Percentiles rank a stretch among this genome's conserved stretches.
These are phyloP conservation scores for Hypotaenidia okinawae DNA, from an alignment of 2,797 vertebrate genomes.

Conservation along the genomic window DNA sequence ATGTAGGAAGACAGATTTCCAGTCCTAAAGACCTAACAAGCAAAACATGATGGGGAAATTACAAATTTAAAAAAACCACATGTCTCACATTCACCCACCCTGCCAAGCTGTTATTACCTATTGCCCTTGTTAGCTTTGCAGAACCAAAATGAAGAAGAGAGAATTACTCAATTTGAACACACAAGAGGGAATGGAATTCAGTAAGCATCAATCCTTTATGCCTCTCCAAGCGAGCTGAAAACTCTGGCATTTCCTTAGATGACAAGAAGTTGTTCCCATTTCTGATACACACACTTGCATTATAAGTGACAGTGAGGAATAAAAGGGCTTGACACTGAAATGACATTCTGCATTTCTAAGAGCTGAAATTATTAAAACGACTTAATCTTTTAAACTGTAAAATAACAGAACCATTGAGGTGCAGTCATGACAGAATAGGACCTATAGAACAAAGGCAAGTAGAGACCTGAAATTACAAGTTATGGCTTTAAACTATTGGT, in stretches of 20 bases:
- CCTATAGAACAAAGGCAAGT: neutral
- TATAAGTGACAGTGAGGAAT: neutral
- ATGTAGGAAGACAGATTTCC: neutral
- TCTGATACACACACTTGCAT: neutral
- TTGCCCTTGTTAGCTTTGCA: neutral
- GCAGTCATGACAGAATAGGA: neutral
- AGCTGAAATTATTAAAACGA: neutral
- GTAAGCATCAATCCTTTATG: fast-evolving
- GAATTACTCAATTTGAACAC: neutral
- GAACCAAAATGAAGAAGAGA: neutral
- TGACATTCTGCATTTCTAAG: neutral
- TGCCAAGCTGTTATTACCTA: neutral
- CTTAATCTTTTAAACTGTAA: neutral
- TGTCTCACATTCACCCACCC: neutral
- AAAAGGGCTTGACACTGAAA: neutral
- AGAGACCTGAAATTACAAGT: neutral
- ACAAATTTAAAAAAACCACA: neutral
- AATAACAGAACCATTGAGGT: neutral
- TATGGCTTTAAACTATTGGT: neutral
- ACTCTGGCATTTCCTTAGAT: neutral
- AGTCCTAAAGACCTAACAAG: neutral
- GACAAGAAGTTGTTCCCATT: neutral
- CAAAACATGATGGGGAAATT: neutral
- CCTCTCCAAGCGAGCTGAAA: neutral
- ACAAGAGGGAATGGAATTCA: neutral